These are phyloP conservation scores for Sardinella longiceps DNA, from an alignment of 2,797 vertebrate genomes.

Conservation along the genomic window DNA sequence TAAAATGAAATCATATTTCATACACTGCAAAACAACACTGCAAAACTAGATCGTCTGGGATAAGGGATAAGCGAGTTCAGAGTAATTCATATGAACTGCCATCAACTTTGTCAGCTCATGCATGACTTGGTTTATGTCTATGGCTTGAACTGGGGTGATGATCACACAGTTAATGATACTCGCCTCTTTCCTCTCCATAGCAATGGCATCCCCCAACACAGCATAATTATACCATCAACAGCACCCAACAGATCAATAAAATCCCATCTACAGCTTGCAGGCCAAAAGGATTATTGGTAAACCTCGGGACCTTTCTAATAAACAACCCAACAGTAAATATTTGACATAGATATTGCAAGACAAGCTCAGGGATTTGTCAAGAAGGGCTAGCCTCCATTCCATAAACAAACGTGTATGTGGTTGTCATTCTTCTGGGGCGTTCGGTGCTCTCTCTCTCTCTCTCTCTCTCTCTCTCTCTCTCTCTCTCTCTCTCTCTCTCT, in stretches of 20 bases:
- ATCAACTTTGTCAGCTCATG: background rate
- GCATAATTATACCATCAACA: conserved; percentile 17
- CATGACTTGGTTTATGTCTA: background rate
- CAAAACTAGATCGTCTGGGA: background rate
- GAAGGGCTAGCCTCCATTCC: background rate
- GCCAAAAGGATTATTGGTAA: conserved; percentile 12
- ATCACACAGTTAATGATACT: conserved; percentile 1
- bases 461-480: too few relatives aligned
- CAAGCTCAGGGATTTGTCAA: background rate
- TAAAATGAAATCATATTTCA: background rate
- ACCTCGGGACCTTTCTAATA: background rate
- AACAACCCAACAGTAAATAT: conserved; percentile 11
- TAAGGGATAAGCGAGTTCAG: background rate
- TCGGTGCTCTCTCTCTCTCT: background rate
- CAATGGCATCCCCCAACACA: background rate
- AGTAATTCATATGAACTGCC: background rate
- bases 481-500: too few relatives aligned
- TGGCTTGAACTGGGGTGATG: background rate
- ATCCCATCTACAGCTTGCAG: background rate
- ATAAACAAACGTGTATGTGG: conserved; percentile 3
- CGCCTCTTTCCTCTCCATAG: background rate
- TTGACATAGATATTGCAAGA: background rate
- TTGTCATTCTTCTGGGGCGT: background rate
- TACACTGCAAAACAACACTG: background rate
- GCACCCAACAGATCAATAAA: background rate